These are phyloP conservation scores for Ichneumon xanthorius DNA, from an alignment of 2,888 invertebrate species.

Conservation along the genomic window DNA sequence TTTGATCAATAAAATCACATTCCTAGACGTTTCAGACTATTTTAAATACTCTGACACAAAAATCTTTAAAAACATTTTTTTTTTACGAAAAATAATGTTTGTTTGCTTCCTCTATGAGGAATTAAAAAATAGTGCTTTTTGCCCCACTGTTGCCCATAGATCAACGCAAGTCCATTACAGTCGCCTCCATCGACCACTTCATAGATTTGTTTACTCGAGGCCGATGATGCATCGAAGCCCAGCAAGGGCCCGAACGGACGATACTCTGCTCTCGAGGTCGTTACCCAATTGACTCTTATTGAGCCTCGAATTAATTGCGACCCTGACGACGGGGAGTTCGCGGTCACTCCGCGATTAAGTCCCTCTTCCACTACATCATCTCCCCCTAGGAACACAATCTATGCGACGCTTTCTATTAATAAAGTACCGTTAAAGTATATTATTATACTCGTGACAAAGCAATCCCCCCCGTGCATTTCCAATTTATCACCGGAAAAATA, in stretches of 20 bases:
- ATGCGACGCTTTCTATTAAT: conserved; percentile 50
- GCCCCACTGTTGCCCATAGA: not conserved
- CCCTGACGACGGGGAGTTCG: conserved; percentile 45
- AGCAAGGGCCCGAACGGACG: not conserved
- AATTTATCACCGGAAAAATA: conserved; percentile 5
- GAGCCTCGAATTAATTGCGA: conserved; percentile 61
- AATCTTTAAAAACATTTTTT: no score
- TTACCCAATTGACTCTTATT: conserved; percentile 63
- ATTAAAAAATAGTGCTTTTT: not conserved
- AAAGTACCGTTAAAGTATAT: conserved; percentile 50
- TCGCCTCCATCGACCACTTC: not conserved
- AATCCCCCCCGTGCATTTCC: conserved; percentile 4
- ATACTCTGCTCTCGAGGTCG: conserved; percentile 55
- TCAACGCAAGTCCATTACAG: not conserved
- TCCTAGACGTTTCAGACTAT: no score
- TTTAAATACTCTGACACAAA: no score
- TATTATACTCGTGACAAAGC: conserved; percentile 36
- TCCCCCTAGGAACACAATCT: conserved; percentile 33
- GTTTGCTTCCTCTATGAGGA: no score
- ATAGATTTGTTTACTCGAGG: conserved; percentile 46
- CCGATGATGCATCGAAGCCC: conserved; percentile 15
- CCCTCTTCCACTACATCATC: conserved; percentile 18
- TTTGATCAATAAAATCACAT: not conserved
- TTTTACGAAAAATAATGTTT: no score
- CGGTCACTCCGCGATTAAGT: conserved; percentile 21